phyloP scores from a whole-genome alignment of 2,113 vertebrate genomes.

The Mellivora capensis region DNA sequence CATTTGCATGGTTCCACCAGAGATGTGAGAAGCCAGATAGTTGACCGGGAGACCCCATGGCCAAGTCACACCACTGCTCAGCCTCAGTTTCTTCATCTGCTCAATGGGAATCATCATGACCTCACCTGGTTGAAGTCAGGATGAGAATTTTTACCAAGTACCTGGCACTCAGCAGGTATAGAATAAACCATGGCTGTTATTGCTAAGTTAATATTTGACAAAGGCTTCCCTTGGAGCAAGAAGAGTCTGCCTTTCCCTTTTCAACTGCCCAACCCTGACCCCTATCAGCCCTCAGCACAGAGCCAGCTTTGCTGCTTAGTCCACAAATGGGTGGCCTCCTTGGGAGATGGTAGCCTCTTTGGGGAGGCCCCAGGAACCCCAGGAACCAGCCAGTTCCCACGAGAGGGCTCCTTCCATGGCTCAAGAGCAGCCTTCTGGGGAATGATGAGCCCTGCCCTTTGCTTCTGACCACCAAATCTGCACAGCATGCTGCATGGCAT shows the following conservation, averaged over 20 bases:
- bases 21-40: neutral
- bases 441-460: rapidly evolving
- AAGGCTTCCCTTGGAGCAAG: neutral
- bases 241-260: neutral
- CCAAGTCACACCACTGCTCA: neutral
- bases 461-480: neutral
- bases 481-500: rapidly evolving
- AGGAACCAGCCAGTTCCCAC: neutral
- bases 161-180: neutral
- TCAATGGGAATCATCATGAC: neutral
- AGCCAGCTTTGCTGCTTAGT: neutral
- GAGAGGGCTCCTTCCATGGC: neutral
- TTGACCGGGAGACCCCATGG: rapidly evolving
- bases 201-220: neutral
- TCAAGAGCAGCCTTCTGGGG: neutral
- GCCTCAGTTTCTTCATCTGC: neutral
- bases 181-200: neutral
- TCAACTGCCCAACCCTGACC: neutral
- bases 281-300: neutral
- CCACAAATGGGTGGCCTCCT: neutral
- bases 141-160: neutral
- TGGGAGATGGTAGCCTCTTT: neutral
- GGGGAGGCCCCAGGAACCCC: neutral
- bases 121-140: neutral
- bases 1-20: neutral